Evolutionary conservation across 2,888 invertebrate genomes (phyloP), one percentile per base, ranked within the genome.

Genomic region (Ormyrus thymus): DNA sequence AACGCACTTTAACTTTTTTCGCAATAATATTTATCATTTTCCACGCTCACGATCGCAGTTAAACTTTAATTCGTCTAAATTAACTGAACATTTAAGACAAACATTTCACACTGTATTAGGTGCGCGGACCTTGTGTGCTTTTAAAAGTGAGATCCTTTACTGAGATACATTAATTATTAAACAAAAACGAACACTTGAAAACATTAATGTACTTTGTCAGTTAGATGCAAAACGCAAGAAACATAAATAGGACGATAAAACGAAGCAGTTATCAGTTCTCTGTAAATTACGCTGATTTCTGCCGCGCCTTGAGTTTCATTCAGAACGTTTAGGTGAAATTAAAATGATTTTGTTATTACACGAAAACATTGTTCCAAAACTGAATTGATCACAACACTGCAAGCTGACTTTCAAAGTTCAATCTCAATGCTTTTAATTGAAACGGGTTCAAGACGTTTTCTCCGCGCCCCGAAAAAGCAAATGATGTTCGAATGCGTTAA

Each of bases 1-100:
- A 81, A 81, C 80, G 78, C 78, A 81, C 80, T 81, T 10, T 77
- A 71, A 81, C 78, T 72, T 78, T 74, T 29, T 70, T 43, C n/a
- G 43, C 62, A 65, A 56, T 29, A 10, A 56, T 71, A 53, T 62
- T 15, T 68, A 51, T 43, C 69, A 2, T 59, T 53, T 75, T 72
- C 59, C 76, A 76, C 69, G 79, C 68, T 73, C 76, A 73, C 76
- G 48, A 76, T 76, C 61, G 58, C 73, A 80, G 72, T 80, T 76
- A 72, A 72, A 13, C 45, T 78, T 7, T 58, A 58, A 48, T 74
- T 69, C 10, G 7, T 55, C 45, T 9, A 56, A 15, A 43, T 1
- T 4, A 29, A 29, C 29, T 29, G n/a, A 61, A 53, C 7, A 45
- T 43, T 48, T 53, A 50, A 50, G 11, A 55, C 15, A 48, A 51